Evolutionary conservation across 2,888 invertebrate genomes (phyloP).

Genomic region (Drosophila yooni): DNA sequence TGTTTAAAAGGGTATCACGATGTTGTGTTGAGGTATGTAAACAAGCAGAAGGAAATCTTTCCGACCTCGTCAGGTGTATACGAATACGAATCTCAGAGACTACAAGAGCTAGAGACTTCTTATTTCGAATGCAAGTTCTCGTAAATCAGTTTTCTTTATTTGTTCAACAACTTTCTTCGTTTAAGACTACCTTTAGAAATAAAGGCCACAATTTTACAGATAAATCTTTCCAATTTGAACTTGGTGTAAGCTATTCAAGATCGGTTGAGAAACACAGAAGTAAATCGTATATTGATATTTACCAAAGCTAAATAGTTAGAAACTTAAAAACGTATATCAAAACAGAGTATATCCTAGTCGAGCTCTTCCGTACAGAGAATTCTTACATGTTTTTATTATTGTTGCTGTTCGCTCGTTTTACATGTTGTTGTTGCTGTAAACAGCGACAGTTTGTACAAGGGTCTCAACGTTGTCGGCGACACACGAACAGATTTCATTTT

Average conservation of each 20-base stretch:
- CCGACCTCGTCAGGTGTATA: background rate
- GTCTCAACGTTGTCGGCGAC: slow-evolving; percentile 65
- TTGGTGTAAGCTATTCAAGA: background rate
- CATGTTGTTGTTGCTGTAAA: slow-evolving; percentile 55
- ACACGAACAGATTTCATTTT: slow-evolving; percentile 79
- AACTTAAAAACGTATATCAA: background rate
- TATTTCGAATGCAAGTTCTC: background rate
- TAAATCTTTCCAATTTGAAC: background rate
- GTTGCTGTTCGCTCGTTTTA: slow-evolving; percentile 30
- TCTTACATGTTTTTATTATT: slow-evolving; percentile 5
- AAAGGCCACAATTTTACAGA: background rate
- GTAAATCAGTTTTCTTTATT: background rate
- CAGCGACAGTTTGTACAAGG: slow-evolving; percentile 76
- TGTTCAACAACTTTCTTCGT: background rate
- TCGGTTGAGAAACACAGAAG: background rate
- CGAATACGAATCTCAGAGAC: background rate
- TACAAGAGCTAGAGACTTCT: background rate
- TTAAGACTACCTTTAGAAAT: background rate
- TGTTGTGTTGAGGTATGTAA: background rate
- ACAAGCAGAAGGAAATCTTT: background rate
- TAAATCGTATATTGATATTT: background rate
- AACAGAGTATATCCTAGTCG: background rate
- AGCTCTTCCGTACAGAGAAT: background rate
- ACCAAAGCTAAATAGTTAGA: background rate
- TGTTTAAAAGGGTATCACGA: background rate